Conservation (phyloP, 2,797 vertebrate genomes). For the Channa striata region DNA sequence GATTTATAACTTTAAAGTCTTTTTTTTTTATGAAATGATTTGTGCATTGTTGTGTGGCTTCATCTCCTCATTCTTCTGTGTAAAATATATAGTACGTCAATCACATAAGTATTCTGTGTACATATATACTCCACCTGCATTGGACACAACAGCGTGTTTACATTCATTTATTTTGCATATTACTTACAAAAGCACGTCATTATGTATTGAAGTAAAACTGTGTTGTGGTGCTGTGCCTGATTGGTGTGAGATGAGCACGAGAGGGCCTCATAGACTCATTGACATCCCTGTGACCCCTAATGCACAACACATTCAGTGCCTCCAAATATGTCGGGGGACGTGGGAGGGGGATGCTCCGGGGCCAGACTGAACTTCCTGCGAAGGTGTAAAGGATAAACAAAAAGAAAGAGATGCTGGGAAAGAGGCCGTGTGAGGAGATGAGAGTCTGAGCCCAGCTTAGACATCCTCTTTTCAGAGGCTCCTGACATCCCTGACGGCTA, state of each 20-base stretch:
- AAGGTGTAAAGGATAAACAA: slow-evolving; percentile 82
- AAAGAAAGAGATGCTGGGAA: slow-evolving; percentile 72
- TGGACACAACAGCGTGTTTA: too few relatives aligned
- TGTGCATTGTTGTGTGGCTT: too few relatives aligned
- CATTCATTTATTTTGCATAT: too few relatives aligned
- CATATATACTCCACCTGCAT: too few relatives aligned
- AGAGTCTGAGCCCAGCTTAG: slow-evolving; percentile 83
- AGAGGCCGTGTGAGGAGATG: slow-evolving; percentile 75
- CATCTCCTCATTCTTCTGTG: too few relatives aligned
- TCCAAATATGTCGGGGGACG: slow-evolving; percentile 7
- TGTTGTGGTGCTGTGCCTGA: too few relatives aligned
- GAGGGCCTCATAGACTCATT: slow-evolving; percentile 39
- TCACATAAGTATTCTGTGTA: too few relatives aligned
- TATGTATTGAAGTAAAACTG: too few relatives aligned
- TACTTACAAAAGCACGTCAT: too few relatives aligned
- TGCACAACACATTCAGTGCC: slow-evolving; percentile 58
- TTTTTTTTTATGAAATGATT: too few relatives aligned
- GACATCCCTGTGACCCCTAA: slow-evolving; percentile 61
- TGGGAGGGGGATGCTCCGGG: slow-evolving; percentile 58
- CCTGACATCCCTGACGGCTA: slow-evolving; percentile 74
- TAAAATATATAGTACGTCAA: too few relatives aligned
- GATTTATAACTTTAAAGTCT: too few relatives aligned
- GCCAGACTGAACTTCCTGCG: slow-evolving; percentile 79
- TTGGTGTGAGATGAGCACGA: neutral
- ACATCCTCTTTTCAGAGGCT: slow-evolving; percentile 72